A percentile compares a stretch with the other conserved stretches of the same genome.
Evolutionary conservation across 2,888 invertebrate genomes (phyloP).

Genomic region (Penaeus monodon): DNA sequence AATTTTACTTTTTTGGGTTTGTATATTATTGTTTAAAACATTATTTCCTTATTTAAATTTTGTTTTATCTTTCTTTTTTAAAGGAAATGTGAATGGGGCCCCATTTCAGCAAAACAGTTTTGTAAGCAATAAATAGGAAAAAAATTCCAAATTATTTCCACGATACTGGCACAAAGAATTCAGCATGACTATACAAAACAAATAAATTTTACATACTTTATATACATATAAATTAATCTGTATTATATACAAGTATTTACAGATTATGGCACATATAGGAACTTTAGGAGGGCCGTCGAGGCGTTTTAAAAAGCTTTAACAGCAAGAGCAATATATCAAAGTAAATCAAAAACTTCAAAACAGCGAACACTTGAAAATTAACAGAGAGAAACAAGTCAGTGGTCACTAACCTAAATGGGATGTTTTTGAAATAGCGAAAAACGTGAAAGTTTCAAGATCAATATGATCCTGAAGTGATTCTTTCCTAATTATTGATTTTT

Average conservation of each 20-base stretch:
- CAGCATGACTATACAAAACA: constrained; percentile 34
- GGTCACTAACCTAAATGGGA: too few species aligned
- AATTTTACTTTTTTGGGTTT: too few species aligned
- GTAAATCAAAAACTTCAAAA: too few species aligned
- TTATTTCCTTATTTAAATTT: too few species aligned
- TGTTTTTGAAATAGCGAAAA: too few species aligned
- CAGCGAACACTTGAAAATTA: too few species aligned
- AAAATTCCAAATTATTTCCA: constrained; percentile 14
- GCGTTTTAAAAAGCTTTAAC: constrained; percentile 11
- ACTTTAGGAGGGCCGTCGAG: constrained; percentile 41
- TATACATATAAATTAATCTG: too few species aligned
- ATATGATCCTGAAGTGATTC: too few species aligned
- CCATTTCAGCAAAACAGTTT: constrained; percentile 35
- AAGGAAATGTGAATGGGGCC: neutral
- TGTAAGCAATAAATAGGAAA: constrained; percentile 35
- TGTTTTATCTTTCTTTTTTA: neutral
- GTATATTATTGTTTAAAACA: too few species aligned
- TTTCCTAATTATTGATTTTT: too few species aligned
- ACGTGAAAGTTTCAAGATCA: too few species aligned
- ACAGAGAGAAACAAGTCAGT: too few species aligned
- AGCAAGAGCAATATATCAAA: constrained; percentile 9
- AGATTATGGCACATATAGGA: constrained; percentile 59
- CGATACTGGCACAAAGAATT: constrained; percentile 47
- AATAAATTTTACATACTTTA: constrained; percentile 30
- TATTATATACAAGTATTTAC: constrained; percentile 46